Evolutionary conservation across 2,113 vertebrate species (phyloP).

Genomic region (Paramisgurnus dabryanus): DNA sequence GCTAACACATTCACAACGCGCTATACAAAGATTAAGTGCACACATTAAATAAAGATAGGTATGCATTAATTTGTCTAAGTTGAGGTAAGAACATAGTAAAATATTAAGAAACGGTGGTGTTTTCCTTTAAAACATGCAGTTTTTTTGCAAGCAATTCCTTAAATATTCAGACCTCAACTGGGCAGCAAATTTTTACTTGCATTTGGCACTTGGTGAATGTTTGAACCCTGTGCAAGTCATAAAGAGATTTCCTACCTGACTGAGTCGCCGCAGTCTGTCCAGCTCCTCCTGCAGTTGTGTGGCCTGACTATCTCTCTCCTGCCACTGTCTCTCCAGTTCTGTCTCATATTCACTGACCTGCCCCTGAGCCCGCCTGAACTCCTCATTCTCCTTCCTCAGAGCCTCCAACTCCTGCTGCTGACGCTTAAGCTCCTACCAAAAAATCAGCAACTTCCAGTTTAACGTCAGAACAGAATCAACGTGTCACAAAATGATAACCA

Average conservation of each 20-base stretch:
- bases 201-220: too few species aligned
- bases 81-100: too few species aligned
- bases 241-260: conserved; percentile 65
- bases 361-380: conserved; percentile 72
- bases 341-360: conserved; percentile 69
- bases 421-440: conserved; percentile 72
- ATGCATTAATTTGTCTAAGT: too few species aligned
- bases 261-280: conserved; percentile 63
- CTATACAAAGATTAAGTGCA: too few species aligned
- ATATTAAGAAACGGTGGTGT: too few species aligned
- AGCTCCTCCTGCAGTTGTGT: conserved; percentile 78
- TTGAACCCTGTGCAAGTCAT: too few species aligned
- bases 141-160: too few species aligned
- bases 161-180: too few species aligned
- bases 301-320: conserved; percentile 70
- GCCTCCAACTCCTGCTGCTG: conserved; percentile 76
- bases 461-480: not conserved
- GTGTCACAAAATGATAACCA: too few species aligned
- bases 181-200: too few species aligned
- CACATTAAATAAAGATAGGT: too few species aligned
- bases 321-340: conserved; percentile 76
- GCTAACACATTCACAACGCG: too few species aligned
- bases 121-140: not conserved
- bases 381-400: conserved; percentile 72
- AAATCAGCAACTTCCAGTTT: not conserved